Conservation (phyloP, 2,113 vertebrate genomes). For the Glaucomys volans region DNA sequence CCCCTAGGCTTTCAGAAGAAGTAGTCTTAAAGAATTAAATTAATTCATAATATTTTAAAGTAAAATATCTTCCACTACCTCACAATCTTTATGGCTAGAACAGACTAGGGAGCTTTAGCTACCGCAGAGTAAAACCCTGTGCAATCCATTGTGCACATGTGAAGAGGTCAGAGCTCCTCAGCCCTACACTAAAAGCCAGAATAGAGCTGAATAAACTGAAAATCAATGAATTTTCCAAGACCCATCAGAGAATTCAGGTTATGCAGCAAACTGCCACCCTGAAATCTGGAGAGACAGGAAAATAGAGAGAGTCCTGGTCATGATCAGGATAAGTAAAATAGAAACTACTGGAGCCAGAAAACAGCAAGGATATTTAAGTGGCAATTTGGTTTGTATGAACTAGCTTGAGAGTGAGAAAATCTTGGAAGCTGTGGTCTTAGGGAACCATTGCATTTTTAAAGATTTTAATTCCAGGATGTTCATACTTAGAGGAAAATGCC, state of each 20-base stretch:
- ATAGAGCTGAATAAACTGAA: neutral
- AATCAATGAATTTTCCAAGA: neutral
- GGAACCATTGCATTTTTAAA: neutral
- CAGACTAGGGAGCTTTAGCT: neutral
- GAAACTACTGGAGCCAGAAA: neutral
- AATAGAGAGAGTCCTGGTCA: neutral
- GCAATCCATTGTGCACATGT: neutral
- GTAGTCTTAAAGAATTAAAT: constrained; percentile 16
- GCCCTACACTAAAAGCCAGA: neutral
- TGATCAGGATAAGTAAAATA: neutral
- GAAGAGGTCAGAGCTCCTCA: neutral
- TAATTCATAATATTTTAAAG: neutral
- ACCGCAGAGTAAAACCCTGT: neutral
- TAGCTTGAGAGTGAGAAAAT: neutral
- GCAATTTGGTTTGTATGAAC: neutral
- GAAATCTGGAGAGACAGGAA: neutral
- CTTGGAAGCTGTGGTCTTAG: neutral
- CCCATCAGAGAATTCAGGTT: neutral
- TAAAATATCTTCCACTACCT: neutral
- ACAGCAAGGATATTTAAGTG: neutral
- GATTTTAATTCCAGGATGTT: neutral
- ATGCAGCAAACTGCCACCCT: neutral
- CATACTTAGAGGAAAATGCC: neutral
- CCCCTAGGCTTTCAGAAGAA: neutral
- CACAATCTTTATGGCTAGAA: neutral